These are phyloP conservation scores for Musca domestica DNA, from an alignment of 1,140 invertebrate species.

Conservation along the genomic window DNA sequence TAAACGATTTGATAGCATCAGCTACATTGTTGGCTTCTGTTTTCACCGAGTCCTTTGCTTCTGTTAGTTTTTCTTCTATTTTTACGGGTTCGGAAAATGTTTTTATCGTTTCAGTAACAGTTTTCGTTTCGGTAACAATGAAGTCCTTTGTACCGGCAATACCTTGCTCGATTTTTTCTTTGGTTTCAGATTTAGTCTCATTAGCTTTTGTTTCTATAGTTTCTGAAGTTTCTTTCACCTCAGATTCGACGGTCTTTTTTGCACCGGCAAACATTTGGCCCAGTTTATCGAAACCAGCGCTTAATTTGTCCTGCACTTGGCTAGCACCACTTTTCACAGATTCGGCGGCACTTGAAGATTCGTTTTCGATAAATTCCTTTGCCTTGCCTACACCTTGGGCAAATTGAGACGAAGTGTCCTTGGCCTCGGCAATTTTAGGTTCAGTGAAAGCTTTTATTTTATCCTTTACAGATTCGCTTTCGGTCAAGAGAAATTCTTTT, in stretches of 20 bases:
- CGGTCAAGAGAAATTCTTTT: neutral
- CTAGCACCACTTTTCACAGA: neutral
- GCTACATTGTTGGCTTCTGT: neutral
- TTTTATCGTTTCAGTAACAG: neutral
- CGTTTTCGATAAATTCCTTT: neutral
- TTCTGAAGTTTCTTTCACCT: constrained; percentile 16
- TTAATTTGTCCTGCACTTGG: too few species aligned
- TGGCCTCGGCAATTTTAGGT: neutral
- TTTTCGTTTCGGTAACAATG: constrained; percentile 10
- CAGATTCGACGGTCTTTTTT: neutral
- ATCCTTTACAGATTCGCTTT: constrained; percentile 3
- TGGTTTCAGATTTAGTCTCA: constrained; percentile 29
- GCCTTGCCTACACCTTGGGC: neutral
- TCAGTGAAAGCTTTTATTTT: constrained; percentile 15
- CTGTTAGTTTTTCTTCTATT: neutral
- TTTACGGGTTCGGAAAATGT: neutral
- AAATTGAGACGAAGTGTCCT: neutral
- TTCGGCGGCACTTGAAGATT: neutral
- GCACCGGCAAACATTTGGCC: too few species aligned
- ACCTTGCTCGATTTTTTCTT: neutral
- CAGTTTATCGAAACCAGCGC: too few species aligned
- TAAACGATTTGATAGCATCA: constrained; percentile 10
- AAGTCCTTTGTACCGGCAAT: neutral
- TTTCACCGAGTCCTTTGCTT: neutral
- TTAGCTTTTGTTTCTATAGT: constrained; percentile 12